Evolutionary conservation across 2,888 invertebrate genomes (phyloP).

Genomic region (Drosophila algonquin): DNA sequence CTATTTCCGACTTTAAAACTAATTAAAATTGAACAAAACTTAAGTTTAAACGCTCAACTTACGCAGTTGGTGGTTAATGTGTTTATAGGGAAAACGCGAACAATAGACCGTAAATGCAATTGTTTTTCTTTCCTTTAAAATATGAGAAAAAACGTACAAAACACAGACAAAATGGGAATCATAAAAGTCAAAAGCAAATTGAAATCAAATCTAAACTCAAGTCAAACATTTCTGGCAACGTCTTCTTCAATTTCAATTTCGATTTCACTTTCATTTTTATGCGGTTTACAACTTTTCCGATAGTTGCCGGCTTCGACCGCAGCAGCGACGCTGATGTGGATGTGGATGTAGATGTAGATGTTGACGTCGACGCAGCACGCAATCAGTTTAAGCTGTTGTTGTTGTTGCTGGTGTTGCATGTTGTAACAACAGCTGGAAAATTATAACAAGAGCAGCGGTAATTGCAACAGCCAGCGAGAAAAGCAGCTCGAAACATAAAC

Average conservation of each 20-base stretch:
- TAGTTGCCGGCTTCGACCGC: slow-evolving; percentile 44
- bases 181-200: slow-evolving; percentile 24
- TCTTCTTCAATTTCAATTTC: slow-evolving; percentile 70
- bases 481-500: slow-evolving; percentile 40
- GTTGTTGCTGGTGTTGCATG: slow-evolving; percentile 53
- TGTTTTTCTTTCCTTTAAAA: slow-evolving; percentile 1
- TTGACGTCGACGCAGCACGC: slow-evolving; percentile 60
- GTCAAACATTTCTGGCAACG: slow-evolving; percentile 49
- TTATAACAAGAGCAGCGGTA: slow-evolving; percentile 66
- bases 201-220: slow-evolving; percentile 25
- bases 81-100: slow-evolving; percentile 1
- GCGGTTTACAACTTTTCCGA: slow-evolving; percentile 71
- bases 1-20: background rate
- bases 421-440: slow-evolving; percentile 70
- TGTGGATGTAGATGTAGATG: slow-evolving; percentile 29
- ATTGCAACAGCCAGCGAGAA: slow-evolving; percentile 26
- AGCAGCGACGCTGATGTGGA: slow-evolving; percentile 44
- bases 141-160: background rate
- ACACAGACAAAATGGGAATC: slow-evolving; percentile 40
- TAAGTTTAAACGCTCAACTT: background rate
- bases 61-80: background rate
- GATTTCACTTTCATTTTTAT: slow-evolving; percentile 77
- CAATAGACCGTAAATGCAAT: slow-evolving; percentile 17
- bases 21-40: background rate
- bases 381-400: slow-evolving; percentile 47